Evolutionary conservation across 2,888 invertebrate species (phyloP).

Genomic region (Cremastinae sp.): DNA sequence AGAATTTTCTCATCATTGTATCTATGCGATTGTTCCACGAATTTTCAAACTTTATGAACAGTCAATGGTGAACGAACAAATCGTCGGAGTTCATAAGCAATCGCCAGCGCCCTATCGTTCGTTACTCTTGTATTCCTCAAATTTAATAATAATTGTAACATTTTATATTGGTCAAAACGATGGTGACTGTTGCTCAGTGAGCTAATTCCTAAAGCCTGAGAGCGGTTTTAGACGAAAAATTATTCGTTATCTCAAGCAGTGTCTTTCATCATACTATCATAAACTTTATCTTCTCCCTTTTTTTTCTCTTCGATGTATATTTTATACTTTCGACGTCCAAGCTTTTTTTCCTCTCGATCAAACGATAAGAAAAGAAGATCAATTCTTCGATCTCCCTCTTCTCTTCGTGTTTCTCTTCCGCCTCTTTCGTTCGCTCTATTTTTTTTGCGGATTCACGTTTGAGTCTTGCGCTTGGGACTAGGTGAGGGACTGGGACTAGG

Average conservation of each 20-base stretch:
- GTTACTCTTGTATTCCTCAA: constrained; percentile 7
- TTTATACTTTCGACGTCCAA: constrained; percentile 52
- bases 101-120: neutral
- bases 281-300: constrained; percentile 18
- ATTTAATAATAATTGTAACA: neutral
- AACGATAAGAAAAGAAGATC: constrained; percentile 19
- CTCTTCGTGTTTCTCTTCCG: constrained; percentile 2
- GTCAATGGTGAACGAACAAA: no score
- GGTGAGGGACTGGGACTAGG: constrained; percentile 72
- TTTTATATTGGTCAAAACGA: constrained; percentile 47
- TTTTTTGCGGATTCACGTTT: constrained; percentile 47
- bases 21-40: no score
- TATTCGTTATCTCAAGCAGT: constrained; percentile 36
- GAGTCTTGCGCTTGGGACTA: constrained; percentile 64
- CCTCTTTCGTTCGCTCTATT: neutral
- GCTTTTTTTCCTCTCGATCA: constrained; percentile 16
- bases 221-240: constrained; percentile 1
- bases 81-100: neutral
- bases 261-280: constrained; percentile 24
- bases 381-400: constrained; percentile 1
- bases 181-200: constrained; percentile 25
- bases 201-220: neutral
- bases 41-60: no score
- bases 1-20: no score
- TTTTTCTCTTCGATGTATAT: constrained; percentile 56